Base-by-base conservation (phyloP, 1,140 invertebrate genomes). In the Leptinotarsa texana region DNA sequence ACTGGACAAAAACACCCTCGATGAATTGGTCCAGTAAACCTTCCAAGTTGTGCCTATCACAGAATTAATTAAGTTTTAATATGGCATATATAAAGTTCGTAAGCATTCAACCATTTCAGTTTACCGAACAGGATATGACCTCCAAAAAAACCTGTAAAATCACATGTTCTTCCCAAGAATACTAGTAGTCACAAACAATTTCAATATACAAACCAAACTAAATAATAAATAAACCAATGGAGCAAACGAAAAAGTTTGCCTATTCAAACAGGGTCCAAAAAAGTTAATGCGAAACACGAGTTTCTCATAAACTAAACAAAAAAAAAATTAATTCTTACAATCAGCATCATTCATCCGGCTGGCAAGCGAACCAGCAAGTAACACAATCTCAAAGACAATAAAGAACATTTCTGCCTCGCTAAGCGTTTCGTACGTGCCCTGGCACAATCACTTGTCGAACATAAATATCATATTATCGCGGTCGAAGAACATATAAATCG, bases 301-400 rank as follows among this genome's bases (percentile, higher is more conserved):
- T 57, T 57, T 57, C 51, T 17, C 51, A 57, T 57, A 57, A 57
- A 57, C 51, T 57, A 57, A 57, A 57, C 15, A 57, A 17, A 57
- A n/a, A 57, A n/a, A 57, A 15, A n/a, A 57, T n/a, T 18, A 57
- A 57, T 57, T 18, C n/a, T 18, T 57, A 57, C 15, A 57, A 57
- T 57, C 51, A 57, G 51, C 51, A 57, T 57, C 51, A 57, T 57
- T 57, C 51, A 57, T 57, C 51, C 51, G 51, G 51, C 51, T 57
- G 51, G 51, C 51, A 57, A 57, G 51, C 51, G 33, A 42, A 42
- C 33, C 33, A 42, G 33, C 51, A 57, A 57, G 51, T 57, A 57
- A 57, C 51, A 57, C 51, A 57, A 57, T 57, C 51, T 57, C 13
- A 57, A 57, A 57, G 51, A 57, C 51, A 57, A 57, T 57, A 57